These are phyloP conservation scores for Thaumetopoea pityocampa DNA, from an alignment of 1,140 invertebrate genomes.

Conservation along the genomic window DNA sequence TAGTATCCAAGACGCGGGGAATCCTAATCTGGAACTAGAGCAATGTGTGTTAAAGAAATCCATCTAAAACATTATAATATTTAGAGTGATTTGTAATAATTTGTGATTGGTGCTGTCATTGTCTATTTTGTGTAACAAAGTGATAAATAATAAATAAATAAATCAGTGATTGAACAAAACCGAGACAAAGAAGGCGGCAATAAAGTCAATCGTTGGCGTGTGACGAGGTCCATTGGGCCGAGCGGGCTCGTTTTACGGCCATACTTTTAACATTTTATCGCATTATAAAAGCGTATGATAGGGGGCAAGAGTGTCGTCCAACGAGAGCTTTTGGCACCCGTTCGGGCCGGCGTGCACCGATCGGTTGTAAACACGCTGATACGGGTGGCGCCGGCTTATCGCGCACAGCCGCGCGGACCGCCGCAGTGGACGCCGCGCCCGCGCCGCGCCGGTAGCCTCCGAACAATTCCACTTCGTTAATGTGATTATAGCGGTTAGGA, in stretches of 20 bases:
- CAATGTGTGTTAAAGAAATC: no score
- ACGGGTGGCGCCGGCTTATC: constrained; percentile 49
- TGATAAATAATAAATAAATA: background rate
- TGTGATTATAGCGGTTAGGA: constrained; percentile 13
- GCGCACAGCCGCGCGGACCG: constrained; percentile 7
- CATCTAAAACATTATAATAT: no score
- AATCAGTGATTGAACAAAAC: constrained; percentile 1
- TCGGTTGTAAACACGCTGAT: constrained; percentile 35
- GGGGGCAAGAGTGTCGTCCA: constrained; percentile 56
- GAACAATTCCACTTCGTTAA: constrained; percentile 4
- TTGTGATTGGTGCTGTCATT: no score
- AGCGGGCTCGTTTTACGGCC: constrained; percentile 1
- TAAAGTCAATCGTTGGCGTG: constrained; percentile 34
- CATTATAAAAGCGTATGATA: constrained; percentile 58
- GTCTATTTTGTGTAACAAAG: no score
- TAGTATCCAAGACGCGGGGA: no score
- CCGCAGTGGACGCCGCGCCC: constrained; percentile 8
- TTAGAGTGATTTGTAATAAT: no score
- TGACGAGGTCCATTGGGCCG: background rate
- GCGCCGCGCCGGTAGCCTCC: constrained; percentile 1
- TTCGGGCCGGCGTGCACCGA: constrained; percentile 31
- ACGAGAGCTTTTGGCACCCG: constrained; percentile 71
- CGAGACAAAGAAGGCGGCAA: constrained; percentile 62
- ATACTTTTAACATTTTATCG: constrained; percentile 30
- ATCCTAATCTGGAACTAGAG: no score